Percentiles rank a stretch among this genome's conserved stretches.
phyloP scores from a whole-genome alignment of 1,140 invertebrate species.

The Drosophila simulans region DNA sequence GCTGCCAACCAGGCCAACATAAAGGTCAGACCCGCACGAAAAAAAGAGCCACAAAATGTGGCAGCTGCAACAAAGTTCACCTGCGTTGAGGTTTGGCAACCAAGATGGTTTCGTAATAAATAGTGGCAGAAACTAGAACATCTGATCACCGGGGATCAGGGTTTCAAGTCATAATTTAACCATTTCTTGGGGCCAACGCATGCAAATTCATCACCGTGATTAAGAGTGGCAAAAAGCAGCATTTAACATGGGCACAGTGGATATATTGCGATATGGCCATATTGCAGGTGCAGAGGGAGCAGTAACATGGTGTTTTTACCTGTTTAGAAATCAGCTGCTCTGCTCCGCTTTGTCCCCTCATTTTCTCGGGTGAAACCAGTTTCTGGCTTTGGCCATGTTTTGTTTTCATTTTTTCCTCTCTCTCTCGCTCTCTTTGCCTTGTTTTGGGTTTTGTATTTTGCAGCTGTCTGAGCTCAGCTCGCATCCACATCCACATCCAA shows the following conservation, averaged over 20 bases:
- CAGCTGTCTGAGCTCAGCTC: constrained; percentile 55
- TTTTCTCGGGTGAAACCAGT: constrained; percentile 50
- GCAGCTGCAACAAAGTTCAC: constrained; percentile 46
- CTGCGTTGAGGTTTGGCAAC: constrained; percentile 38
- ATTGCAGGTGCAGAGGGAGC: constrained; percentile 26
- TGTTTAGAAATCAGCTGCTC: constrained; percentile 60
- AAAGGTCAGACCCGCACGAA: constrained; percentile 47
- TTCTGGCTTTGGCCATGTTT: constrained; percentile 65
- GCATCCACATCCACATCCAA: constrained; percentile 13
- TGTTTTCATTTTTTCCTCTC: constrained; percentile 61
- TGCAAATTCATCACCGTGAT: constrained; percentile 46
- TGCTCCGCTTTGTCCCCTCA: constrained; percentile 39
- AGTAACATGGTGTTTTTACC: constrained; percentile 37
- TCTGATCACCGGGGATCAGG: constrained; percentile 18
- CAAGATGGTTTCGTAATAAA: neutral
- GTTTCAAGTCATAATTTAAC: constrained; percentile 33
- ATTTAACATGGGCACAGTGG: constrained; percentile 18
- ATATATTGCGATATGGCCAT: constrained; percentile 2
- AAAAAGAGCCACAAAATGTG: constrained; percentile 12
- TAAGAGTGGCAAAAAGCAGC: constrained; percentile 19
- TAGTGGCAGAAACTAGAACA: constrained; percentile 40
- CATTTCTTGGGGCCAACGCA: constrained; percentile 29
- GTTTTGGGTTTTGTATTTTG: constrained; percentile 57
- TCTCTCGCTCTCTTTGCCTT: constrained; percentile 14
- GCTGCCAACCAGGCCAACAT: constrained; percentile 36